phyloP scores from a whole-genome alignment of 2,888 invertebrate genomes.

The Poecilus cupreus region DNA sequence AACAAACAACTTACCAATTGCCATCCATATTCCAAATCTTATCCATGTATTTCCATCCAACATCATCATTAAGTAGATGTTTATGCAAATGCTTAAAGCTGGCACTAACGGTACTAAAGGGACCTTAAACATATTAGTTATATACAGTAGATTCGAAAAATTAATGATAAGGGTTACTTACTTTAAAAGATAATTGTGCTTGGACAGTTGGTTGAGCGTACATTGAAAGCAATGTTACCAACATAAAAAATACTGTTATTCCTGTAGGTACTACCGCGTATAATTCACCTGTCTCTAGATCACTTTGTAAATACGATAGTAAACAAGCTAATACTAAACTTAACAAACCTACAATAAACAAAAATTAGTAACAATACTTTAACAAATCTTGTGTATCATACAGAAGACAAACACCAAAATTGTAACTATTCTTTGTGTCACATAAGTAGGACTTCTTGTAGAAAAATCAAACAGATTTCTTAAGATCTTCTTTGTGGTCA shows the following conservation, averaged over 20 bases:
- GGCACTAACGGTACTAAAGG: constrained; percentile 90
- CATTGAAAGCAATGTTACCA: constrained; percentile 75
- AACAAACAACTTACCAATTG: constrained; percentile 78
- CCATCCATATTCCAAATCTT: constrained; percentile 88
- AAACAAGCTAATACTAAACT: constrained; percentile 68
- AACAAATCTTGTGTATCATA: constrained; percentile 65
- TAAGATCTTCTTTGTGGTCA: constrained; percentile 61
- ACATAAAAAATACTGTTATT: constrained; percentile 64
- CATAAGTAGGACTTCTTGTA: constrained; percentile 71
- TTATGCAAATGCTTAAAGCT: constrained; percentile 86
- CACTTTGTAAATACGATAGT: constrained; percentile 66
- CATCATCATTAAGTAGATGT: constrained; percentile 90
- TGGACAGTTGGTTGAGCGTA: constrained; percentile 79
- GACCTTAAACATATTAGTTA: constrained; percentile 76
- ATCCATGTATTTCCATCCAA: constrained; percentile 88
- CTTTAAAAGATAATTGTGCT: constrained; percentile 79
- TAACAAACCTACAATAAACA: constrained; percentile 68
- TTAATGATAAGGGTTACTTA: constrained; percentile 64
- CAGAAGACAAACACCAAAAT: constrained; percentile 74
- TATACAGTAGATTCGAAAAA: not conserved
- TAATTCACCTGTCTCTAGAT: constrained; percentile 69
- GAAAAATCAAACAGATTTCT: constrained; percentile 74
- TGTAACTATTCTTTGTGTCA: constrained; percentile 73
- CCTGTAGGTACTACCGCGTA: constrained; percentile 69
- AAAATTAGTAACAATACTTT: not conserved